Percentiles rank a stretch among this genome's conserved stretches.
phyloP scores from a whole-genome alignment of 1,140 invertebrate genomes.

The Heliothis subflexa region DNA sequence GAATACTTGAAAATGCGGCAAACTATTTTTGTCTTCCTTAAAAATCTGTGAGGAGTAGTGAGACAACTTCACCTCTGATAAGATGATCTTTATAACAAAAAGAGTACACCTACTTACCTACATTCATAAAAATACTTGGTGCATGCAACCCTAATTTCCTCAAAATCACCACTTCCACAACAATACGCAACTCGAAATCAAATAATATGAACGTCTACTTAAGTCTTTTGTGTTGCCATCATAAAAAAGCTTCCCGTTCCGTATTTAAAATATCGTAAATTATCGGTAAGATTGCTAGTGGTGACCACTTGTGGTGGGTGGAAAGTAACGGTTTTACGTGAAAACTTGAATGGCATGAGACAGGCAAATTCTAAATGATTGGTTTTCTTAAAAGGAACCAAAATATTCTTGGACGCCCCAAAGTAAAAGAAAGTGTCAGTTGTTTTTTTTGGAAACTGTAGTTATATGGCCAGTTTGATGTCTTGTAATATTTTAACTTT shows the following conservation, averaged over 20 bases:
- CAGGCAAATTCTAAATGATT: too few species aligned
- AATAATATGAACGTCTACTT: constrained; percentile 70
- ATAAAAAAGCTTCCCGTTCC: constrained; percentile 62
- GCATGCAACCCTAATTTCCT: constrained; percentile 47
- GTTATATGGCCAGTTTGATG: too few species aligned
- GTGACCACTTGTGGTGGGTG: constrained; percentile 55
- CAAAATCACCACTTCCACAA: constrained; percentile 73
- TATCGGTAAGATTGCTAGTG: constrained; percentile 59
- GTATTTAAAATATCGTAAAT: constrained; percentile 69
- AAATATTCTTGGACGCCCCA: too few species aligned
- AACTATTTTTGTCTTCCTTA: too few species aligned
- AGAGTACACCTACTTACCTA: neutral
- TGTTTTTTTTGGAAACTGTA: neutral
- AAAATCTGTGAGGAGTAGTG: too few species aligned
- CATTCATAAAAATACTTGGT: neutral
- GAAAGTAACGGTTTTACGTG: constrained; percentile 37
- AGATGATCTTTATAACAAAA: too few species aligned
- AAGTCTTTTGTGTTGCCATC: constrained; percentile 59
- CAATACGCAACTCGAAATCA: constrained; percentile 71
- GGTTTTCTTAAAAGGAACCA: neutral
- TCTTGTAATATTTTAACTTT: too few species aligned
- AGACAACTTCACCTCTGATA: too few species aligned
- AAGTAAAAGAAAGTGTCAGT: neutral
- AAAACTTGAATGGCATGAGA: neutral
- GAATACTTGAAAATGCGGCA: too few species aligned